Conservation (phyloP, 2,888 invertebrate species). For the Odontocerum albicorne region DNA sequence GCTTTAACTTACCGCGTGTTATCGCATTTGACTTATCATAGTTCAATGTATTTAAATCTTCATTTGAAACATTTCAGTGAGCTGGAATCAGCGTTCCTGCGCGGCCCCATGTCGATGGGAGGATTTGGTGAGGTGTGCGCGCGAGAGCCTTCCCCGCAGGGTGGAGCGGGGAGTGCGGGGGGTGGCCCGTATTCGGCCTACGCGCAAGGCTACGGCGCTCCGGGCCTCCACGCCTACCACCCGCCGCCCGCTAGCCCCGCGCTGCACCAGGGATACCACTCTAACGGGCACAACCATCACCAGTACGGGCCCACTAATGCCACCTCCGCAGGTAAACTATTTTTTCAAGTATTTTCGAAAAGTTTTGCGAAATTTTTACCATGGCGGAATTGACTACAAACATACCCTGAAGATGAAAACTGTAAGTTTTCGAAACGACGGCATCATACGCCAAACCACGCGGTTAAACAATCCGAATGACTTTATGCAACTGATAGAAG, state of each 20-base stretch:
- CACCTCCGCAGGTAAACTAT: constrained; percentile 47
- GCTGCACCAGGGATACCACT: constrained; percentile 61
- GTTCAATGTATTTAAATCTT: too few species aligned
- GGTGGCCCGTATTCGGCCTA: constrained; percentile 41
- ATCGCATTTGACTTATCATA: too few species aligned
- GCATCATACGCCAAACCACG: too few species aligned
- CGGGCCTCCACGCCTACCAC: constrained; percentile 50
- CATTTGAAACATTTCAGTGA: constrained; percentile 20
- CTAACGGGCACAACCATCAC: constrained; percentile 51
- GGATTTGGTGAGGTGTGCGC: constrained; percentile 38
- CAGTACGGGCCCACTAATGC: constrained; percentile 57
- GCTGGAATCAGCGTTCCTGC: constrained; percentile 34
- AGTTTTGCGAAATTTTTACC: too few species aligned
- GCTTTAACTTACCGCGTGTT: too few species aligned
- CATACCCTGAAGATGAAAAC: too few species aligned
- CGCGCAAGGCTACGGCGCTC: constrained; percentile 54
- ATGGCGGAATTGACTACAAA: too few species aligned
- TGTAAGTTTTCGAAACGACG: too few species aligned
- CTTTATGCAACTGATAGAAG: too few species aligned
- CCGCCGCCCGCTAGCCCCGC: constrained; percentile 63
- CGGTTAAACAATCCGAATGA: too few species aligned
- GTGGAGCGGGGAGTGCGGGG: constrained; percentile 42
- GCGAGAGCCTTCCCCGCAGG: constrained; percentile 46
- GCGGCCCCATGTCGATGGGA: constrained; percentile 41
- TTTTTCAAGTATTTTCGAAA: too few species aligned